Evolutionary conservation across 2,888 invertebrate genomes (phyloP), one percentile per base, ranked within the genome.

Genomic region (Campoplex capitator): DNA sequence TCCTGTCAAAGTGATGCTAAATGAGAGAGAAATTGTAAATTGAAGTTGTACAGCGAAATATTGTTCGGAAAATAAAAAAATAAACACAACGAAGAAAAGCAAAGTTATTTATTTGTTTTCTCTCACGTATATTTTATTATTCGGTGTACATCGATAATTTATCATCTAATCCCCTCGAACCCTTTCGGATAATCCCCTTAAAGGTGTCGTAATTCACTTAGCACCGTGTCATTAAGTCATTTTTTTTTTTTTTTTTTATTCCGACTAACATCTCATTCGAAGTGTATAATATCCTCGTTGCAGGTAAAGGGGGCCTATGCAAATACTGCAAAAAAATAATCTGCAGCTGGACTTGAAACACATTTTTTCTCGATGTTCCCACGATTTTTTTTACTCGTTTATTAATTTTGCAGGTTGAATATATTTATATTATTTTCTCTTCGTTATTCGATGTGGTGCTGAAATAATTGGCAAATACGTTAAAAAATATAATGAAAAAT

Each of bases 21-120:
- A 88, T 88, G 89, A 85, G 81, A n/a, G n/a, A n/a, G 86, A 86
- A 88, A 88, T 90, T 89, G 89, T 80, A 76, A 74, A 83, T 45
- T 84, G 51, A 70, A 81, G 48, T 77, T 84, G 11, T 73, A 81
- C 56, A 54, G 23, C 79, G 45, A 65, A 74, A 83, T 23, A 42
- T 11, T 74, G 23, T 58, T 42, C 3, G 7, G 56, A 18, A 42
- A 42, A 23, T 62, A 23, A 58, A 51, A 32, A 8, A 42, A 51
- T 45, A 48, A 73, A 51, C 79, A 42, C 75, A 32, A 32, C 32
- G 6, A 32, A 3, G 11, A 32, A 62, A 7, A 2, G 32, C 62
- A 32, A 58, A 58, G 58, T 4, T 13, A 13, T 58, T 58, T 2
- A 28, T 13, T 23, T 32, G 28, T 28, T 16, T 32, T 16, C 6